Evolutionary conservation across 1,140 invertebrate genomes (phyloP), one percentile per base, ranked within the genome.

Genomic region (Cydia strobilella): DNA sequence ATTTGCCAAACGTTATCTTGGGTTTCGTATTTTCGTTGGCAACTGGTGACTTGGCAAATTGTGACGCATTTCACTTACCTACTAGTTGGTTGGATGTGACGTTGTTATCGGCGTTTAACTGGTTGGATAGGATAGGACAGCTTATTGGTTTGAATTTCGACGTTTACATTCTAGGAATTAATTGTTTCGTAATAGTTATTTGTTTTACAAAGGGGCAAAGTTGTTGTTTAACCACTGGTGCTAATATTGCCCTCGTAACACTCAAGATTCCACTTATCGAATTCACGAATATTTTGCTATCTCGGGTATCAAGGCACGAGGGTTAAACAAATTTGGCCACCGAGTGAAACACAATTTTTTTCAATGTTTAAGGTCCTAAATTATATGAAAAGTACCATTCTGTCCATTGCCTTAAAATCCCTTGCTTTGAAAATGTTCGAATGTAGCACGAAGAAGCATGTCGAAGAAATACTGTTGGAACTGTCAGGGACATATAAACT

Each of bases 31-130:
- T 54, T 54, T 54, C 51, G 51, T 54, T 54, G 51, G 51, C n/a
- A 48, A 48, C 45, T 54, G 51, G 51, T 54, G 51, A 54, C 15
- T n/a, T 18, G 51, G 51, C 51, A 54, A 54, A 54, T 54, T 54
- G 51, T 54, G 51, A 54, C 51, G 51, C 51, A 54, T 54, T 54
- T 54, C n/a, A 15, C 51, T n/a, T 18, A 15, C 51, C 6, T 18
- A n/a, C 45, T 48, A 48, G 45, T 48, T 48, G n/a, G 51, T 54
- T 54, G 51, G 51, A n/a, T 54, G n/a, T 54, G 51, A 54, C 51
- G 51, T 18, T 18, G 51, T 54, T 54, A 54, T n/a, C 51, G n/a
- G 51, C 15, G 51, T 54, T 4, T 18, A n/a, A 18, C 13, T 6
- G n/a, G 12, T 48, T 48, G 45, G 12, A 48, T 48, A 48, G 45